Evolutionary conservation across 2,888 invertebrate genomes (phyloP), one percentile per base, ranked within the genome.

Genomic region (Lymantria dispar): DNA sequence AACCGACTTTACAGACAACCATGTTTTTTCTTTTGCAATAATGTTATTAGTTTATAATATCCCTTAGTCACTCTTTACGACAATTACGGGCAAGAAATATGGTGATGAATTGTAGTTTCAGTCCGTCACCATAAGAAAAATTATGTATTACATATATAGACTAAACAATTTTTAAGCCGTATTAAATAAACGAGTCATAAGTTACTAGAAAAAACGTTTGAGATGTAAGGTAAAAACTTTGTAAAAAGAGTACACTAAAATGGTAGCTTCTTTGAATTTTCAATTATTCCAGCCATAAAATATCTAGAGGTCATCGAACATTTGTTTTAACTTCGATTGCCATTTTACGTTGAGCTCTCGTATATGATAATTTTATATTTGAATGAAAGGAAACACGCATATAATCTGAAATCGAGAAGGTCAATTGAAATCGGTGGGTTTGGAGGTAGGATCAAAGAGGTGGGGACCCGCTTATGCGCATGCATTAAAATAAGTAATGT

Each of bases 401-500:
- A 53, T 3, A 13, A 38, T 10, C 30, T 43, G 58, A 56, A 62
- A 62, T 60, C 59, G 54, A 65, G 67, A 54, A 71, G 82, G 75
- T 73, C 82, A 67, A 49, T 40, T 52, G 38, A 57, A 45, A 52
- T 58, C 79, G 81, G 86, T 69, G 60, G 68, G 52, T 52, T 60
- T 53, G 56, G 60, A 64, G 62, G 71, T 70, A 58, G 70, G 64
- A 67, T 65, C 68, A 68, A 57, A 68, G 79, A 83, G 80, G 82
- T 80, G 78, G 68, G 74, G 86, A 87, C 85, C 83, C 68, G 73
- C 51, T 76, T 70, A 74, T 77, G 76, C 79, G 85, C 81, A 86
- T 87, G 77, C 74, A 86, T 89, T 88, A 87, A 82, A 89, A 89
- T 90, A 84, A 76, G 75, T 87, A 87, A 89, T 89, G 81, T 55